phyloP scores from a whole-genome alignment of 2,113 vertebrate species.

The Cheirogaleus medius region DNA sequence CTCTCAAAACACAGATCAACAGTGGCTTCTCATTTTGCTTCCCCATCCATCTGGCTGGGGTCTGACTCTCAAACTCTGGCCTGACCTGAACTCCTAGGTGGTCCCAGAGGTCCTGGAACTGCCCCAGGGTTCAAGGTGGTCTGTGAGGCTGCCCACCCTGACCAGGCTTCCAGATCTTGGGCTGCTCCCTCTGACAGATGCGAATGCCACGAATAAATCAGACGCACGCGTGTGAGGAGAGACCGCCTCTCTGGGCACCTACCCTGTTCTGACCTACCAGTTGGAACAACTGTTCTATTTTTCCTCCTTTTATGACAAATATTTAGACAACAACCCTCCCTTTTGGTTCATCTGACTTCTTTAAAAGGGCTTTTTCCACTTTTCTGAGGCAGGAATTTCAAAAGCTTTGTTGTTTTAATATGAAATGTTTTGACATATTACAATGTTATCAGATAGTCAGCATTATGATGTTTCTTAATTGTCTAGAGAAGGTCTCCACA shows the following conservation, averaged over 20 bases:
- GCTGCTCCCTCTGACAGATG: neutral
- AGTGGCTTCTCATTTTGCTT: neutral
- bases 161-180: neutral
- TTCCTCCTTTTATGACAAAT: neutral
- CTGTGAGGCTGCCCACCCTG: neutral
- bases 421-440: neutral
- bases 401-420: neutral
- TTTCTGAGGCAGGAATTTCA: conserved; percentile 17
- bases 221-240: neutral
- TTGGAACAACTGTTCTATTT: neutral
- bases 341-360: neutral
- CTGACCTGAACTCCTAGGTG: conserved; percentile 49
- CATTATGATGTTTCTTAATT: neutral
- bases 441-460: neutral
- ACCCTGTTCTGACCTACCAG: neutral
- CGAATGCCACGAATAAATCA: neutral
- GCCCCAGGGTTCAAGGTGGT: neutral
- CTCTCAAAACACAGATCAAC: neutral
- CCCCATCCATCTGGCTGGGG: neutral
- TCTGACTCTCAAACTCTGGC: conserved; percentile 13
- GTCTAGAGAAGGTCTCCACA: neutral
- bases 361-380: neutral
- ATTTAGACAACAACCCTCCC: neutral
- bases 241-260: neutral
- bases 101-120: neutral